Percentiles rank a stretch among this genome's conserved stretches.
phyloP scores from a whole-genome alignment of 2,797 vertebrate species.

The Trichosurus vulpecula region DNA sequence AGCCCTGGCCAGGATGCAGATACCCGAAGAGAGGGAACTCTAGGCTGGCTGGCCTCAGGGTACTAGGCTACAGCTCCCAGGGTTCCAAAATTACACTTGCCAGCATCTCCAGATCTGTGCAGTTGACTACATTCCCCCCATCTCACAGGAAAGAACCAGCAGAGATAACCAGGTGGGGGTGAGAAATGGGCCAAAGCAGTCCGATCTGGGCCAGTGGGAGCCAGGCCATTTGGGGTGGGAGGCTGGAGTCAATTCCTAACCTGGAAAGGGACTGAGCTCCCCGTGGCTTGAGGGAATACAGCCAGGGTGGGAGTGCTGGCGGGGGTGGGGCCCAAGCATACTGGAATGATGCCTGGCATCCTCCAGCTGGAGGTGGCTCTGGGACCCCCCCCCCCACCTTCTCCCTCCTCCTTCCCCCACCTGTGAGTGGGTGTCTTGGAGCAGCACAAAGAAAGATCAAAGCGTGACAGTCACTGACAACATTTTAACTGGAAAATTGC shows the following conservation, averaged over 20 bases:
- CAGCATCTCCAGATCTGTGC: neutral
- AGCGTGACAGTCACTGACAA: slow-evolving; percentile 78
- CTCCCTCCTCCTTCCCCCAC: slow-evolving; percentile 41
- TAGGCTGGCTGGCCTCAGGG: too few relatives aligned
- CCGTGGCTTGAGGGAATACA: neutral
- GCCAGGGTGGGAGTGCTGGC: neutral
- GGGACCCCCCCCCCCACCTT: neutral
- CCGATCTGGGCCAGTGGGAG: too few relatives aligned
- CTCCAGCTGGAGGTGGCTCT: neutral
- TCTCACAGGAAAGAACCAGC: neutral
- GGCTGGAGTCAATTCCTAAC: neutral
- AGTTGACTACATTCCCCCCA: neutral
- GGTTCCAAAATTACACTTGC: too few relatives aligned
- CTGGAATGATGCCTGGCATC: too few relatives aligned
- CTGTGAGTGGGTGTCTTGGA: slow-evolving; percentile 68
- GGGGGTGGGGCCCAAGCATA: neutral
- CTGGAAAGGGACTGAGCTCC: neutral
- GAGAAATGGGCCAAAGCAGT: too few relatives aligned
- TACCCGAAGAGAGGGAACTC: too few relatives aligned
- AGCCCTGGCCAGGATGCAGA: too few relatives aligned
- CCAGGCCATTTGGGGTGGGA: neutral
- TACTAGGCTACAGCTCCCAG: too few relatives aligned
- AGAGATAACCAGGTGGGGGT: too few relatives aligned
- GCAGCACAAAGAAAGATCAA: slow-evolving; percentile 73
- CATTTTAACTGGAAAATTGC: slow-evolving; percentile 81